Conservation (phyloP, 2,797 vertebrate species). For the Diceros bicornis region DNA sequence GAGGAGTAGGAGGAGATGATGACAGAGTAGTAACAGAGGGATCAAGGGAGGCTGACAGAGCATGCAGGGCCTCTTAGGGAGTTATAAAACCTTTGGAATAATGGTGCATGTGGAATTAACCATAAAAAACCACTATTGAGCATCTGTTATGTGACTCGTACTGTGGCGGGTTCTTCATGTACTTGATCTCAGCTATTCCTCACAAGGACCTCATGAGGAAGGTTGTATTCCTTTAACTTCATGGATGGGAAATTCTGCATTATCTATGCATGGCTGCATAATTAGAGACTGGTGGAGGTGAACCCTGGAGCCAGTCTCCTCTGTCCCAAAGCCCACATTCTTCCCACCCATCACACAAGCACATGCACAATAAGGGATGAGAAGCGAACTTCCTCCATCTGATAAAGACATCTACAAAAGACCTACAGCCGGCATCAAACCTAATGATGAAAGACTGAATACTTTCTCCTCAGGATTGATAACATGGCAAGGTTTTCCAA, state of each 20-base stretch:
- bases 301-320: too few relatives aligned
- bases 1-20: not conserved
- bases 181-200: not conserved
- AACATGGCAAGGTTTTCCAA: too few relatives aligned
- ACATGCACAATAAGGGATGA: not conserved
- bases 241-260: not conserved
- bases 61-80: not conserved
- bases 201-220: not conserved
- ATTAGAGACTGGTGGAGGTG: not conserved
- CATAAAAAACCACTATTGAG: accelerated
- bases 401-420: not conserved
- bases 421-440: too few relatives aligned
- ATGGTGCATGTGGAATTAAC: not conserved
- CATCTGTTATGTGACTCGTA: too few relatives aligned
- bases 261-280: not conserved
- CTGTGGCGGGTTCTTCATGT: not conserved
- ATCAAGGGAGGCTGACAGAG: not conserved
- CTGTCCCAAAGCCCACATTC: not conserved
- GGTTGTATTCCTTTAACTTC: not conserved
- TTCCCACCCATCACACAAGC: not conserved
- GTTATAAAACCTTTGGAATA: not conserved
- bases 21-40: not conserved
- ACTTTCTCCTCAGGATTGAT: too few relatives aligned
- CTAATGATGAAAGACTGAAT: too few relatives aligned
- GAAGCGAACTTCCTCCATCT: not conserved